These are phyloP conservation scores for Dusona sp. DNA, from an alignment of 2,888 invertebrate species.

Conservation along the genomic window DNA sequence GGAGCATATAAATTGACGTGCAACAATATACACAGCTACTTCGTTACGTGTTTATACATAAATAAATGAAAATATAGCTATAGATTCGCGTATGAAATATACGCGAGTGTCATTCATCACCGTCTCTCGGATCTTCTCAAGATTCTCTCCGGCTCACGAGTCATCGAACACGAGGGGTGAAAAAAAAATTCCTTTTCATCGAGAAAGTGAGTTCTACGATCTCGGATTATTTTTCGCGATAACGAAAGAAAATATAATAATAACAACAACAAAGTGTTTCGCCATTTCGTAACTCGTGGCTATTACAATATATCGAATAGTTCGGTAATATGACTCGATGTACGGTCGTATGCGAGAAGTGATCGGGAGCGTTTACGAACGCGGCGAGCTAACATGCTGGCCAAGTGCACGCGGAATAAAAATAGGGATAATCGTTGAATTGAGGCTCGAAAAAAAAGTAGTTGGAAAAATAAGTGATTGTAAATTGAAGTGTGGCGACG, in stretches of 20 bases:
- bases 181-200: slow-evolving; percentile 17
- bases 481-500: slow-evolving; percentile 36
- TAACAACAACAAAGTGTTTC: slow-evolving; percentile 15
- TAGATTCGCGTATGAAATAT: background rate
- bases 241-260: background rate
- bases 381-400: slow-evolving; percentile 61
- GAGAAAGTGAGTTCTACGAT: slow-evolving; percentile 50
- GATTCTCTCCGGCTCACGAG: slow-evolving; percentile 9
- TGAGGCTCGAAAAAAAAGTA: background rate
- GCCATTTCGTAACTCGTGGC: slow-evolving; percentile 25
- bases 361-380: slow-evolving; percentile 47
- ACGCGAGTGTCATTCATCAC: slow-evolving; percentile 49
- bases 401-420: slow-evolving; percentile 43
- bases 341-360: slow-evolving; percentile 48
- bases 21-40: slow-evolving; percentile 36
- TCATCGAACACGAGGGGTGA: slow-evolving; percentile 10
- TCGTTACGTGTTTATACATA: slow-evolving; percentile 20
- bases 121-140: slow-evolving; percentile 32
- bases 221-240: slow-evolving; percentile 26
- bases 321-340: slow-evolving; percentile 60
- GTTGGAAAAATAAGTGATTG: slow-evolving; percentile 34
- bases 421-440: slow-evolving; percentile 62
- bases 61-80: slow-evolving; percentile 15
- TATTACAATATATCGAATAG: slow-evolving; percentile 29
- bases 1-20: slow-evolving; percentile 44